These are phyloP conservation scores for Drosophila rhopaloa DNA, from an alignment of 1,140 invertebrate genomes.

Conservation along the genomic window DNA sequence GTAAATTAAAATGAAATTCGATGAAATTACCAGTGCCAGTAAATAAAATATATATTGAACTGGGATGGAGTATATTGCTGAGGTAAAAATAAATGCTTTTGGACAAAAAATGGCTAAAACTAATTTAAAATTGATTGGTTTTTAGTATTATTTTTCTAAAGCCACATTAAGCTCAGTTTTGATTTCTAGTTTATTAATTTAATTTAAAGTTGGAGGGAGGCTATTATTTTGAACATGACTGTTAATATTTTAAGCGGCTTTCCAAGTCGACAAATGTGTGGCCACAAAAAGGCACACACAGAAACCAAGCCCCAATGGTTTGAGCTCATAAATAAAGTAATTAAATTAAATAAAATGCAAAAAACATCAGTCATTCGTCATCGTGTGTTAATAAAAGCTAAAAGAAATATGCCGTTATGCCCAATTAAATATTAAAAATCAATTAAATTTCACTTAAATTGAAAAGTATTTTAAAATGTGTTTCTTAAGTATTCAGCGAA, in stretches of 20 bases:
- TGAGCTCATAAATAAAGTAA: constrained; percentile 49
- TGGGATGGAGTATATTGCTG: neutral
- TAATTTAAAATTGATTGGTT: no score
- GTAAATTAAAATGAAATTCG: constrained; percentile 22
- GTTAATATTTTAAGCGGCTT: constrained; percentile 62
- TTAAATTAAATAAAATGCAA: constrained; percentile 61
- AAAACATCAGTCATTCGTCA: constrained; percentile 7
- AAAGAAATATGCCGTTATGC: constrained; percentile 6
- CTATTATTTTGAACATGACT: neutral
- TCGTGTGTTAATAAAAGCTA: constrained; percentile 47
- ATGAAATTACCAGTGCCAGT: constrained; percentile 28
- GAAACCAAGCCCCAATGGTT: constrained; percentile 18
- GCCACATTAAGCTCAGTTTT: neutral
- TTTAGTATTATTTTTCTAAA: no score
- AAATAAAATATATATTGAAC: constrained; percentile 29
- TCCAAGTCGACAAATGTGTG: constrained; percentile 60
- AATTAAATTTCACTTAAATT: constrained; percentile 42
- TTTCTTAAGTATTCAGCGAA: neutral
- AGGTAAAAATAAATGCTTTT: no score
- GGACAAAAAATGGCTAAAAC: no score
- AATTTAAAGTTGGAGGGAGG: neutral
- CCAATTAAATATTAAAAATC: constrained; percentile 62
- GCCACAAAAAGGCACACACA: constrained; percentile 51
- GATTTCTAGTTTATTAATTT: no score
- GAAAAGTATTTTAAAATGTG: constrained; percentile 11